Percentiles rank a stretch among this genome's conserved stretches.
Conservation (phyloP, 2,797 vertebrate species). For the Pseudochromis fuscus region DNA sequence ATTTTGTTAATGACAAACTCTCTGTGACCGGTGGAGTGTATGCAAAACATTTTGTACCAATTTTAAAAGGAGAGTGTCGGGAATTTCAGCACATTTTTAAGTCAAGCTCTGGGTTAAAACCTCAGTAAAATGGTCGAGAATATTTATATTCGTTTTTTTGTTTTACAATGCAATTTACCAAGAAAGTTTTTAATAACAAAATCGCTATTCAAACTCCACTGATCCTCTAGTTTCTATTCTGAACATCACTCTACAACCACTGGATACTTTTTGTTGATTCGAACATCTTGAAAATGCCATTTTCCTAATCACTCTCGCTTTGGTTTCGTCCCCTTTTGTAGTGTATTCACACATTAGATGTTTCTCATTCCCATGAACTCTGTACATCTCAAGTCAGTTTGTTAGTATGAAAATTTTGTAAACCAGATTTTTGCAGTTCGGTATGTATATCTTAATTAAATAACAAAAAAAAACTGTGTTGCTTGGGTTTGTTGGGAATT, state of each 20-base stretch:
- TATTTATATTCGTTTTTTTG: conserved; percentile 42
- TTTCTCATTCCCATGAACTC: conserved; percentile 60
- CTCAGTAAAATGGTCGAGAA: conserved; percentile 11
- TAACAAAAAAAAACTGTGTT: conserved; percentile 36
- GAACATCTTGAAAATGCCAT: conserved; percentile 44
- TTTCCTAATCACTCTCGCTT: conserved; percentile 39
- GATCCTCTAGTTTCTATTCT: conserved; percentile 43
- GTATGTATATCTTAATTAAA: conserved; percentile 86
- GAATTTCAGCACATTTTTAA: conserved; percentile 49
- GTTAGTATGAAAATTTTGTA: conserved; percentile 85
- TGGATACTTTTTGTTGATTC: conserved; percentile 37
- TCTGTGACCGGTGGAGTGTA: conserved; percentile 48
- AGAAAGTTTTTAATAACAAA: conserved; percentile 20
- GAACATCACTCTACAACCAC: conserved; percentile 40
- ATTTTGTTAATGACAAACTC: conserved; percentile 45
- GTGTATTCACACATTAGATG: conserved; percentile 36
- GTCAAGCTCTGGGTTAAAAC: conserved; percentile 31
- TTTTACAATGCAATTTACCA: conserved; percentile 40
- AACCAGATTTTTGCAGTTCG: conserved; percentile 87
- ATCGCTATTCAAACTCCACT: conserved; percentile 31
- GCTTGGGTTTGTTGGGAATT: not conserved
- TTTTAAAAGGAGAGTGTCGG: conserved; percentile 47
- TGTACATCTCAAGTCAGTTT: conserved; percentile 80
- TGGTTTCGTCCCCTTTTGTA: conserved; percentile 59
- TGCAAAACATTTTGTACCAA: conserved; percentile 69